These are phyloP conservation scores for Hippocampus comes DNA, from an alignment of 2,113 vertebrate species.

Conservation along the genomic window DNA sequence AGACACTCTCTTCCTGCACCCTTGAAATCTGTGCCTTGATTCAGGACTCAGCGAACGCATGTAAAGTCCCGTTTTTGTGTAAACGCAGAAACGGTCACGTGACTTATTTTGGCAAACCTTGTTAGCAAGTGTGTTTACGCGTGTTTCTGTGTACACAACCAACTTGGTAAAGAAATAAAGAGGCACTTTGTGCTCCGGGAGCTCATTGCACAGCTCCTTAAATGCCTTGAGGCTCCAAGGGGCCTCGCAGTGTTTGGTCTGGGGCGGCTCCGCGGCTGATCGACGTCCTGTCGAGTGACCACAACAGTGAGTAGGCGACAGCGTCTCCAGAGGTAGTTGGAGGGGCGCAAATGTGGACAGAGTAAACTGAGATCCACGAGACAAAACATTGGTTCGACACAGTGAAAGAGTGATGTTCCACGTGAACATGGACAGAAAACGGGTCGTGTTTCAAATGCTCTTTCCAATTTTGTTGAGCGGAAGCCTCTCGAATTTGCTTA, in stretches of 20 bases:
- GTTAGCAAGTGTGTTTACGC: constrained; percentile 25
- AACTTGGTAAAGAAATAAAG: constrained; percentile 50
- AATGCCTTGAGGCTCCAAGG: constrained; percentile 53
- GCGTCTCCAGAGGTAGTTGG: constrained; percentile 35
- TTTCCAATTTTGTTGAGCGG: constrained; percentile 3
- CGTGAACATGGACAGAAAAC: neutral
- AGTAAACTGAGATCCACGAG: constrained; percentile 27
- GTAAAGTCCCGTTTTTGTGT: neutral
- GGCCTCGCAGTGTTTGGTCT: constrained; percentile 59
- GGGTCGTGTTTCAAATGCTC: neutral
- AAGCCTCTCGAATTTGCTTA: constrained; percentile 10
- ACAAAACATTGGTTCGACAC: constrained; percentile 1
- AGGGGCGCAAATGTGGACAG: constrained; percentile 7
- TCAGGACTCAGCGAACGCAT: constrained; percentile 8
- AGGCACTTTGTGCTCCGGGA: constrained; percentile 45
- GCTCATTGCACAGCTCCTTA: constrained; percentile 49
- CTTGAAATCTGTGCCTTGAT: constrained; percentile 4
- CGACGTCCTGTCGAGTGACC: constrained; percentile 63
- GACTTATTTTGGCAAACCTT: constrained; percentile 11
- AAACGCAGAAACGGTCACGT: neutral
- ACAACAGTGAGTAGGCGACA: constrained; percentile 40
- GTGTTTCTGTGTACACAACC: constrained; percentile 39
- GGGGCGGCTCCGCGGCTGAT: constrained; percentile 54
- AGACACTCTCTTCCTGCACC: constrained; percentile 12
- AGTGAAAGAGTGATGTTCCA: neutral